Evolutionary conservation across 1,140 invertebrate genomes (phyloP).

Genomic region (Drosophila truncata): DNA sequence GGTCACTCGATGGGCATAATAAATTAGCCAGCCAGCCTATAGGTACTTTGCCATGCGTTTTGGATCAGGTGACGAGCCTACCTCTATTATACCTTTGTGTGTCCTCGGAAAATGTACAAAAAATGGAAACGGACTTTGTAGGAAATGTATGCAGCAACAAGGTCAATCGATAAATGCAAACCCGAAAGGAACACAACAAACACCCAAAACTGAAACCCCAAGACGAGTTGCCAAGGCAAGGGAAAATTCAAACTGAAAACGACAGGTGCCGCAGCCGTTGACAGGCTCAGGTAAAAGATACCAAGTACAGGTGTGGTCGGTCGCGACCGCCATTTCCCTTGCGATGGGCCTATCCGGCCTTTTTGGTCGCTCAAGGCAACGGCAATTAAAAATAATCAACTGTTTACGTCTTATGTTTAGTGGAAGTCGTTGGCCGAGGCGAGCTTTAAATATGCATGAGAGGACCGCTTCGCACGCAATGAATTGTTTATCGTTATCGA

Average conservation of each 20-base stretch:
- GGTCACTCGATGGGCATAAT: constrained; percentile 40
- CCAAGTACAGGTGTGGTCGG: constrained; percentile 51
- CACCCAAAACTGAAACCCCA: constrained; percentile 11
- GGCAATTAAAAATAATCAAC: constrained; percentile 69
- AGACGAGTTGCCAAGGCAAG: constrained; percentile 66
- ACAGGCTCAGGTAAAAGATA: constrained; percentile 43
- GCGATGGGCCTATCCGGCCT: constrained; percentile 4
- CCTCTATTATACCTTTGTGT: constrained; percentile 23
- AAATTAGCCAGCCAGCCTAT: constrained; percentile 36
- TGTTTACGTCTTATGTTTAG: constrained; percentile 56
- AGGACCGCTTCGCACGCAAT: constrained; percentile 34
- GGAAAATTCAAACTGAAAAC: constrained; percentile 58
- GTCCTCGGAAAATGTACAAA: constrained; percentile 34
- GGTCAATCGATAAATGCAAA: constrained; percentile 79
- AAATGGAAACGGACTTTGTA: constrained; percentile 28
- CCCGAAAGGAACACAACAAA: constrained; percentile 24
- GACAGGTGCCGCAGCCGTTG: constrained; percentile 62
- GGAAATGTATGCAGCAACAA: constrained; percentile 77
- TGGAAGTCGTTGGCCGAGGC: constrained; percentile 52
- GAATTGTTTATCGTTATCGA: constrained; percentile 65
- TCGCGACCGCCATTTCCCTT: constrained; percentile 2
- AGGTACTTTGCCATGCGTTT: constrained; percentile 24
- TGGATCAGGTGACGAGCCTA: constrained; percentile 34
- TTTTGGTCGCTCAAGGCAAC: constrained; percentile 71
- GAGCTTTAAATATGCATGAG: constrained; percentile 59